Evolutionary conservation across 2,888 invertebrate genomes (phyloP).

Genomic region (Campoletis raptor): DNA sequence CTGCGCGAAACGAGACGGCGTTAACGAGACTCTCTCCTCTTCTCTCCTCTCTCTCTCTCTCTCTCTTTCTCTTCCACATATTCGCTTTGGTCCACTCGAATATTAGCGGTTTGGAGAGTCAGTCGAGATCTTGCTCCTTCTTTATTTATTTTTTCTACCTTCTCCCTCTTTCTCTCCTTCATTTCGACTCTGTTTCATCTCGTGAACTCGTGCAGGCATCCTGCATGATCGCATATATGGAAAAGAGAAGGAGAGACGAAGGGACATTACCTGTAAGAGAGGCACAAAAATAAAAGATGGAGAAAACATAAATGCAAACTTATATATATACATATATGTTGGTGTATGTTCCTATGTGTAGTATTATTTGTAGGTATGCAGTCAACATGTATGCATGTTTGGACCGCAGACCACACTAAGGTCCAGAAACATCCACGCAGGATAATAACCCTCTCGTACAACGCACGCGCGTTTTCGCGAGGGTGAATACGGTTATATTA

Average conservation of each 20-base stretch:
- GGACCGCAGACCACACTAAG: slow-evolving; percentile 83
- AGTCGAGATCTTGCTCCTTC: slow-evolving; percentile 65
- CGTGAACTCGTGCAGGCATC: slow-evolving; percentile 76
- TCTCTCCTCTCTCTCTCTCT: slow-evolving; percentile 19
- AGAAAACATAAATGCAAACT: slow-evolving; percentile 26
- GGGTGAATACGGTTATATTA: slow-evolving; percentile 82
- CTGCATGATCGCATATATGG: slow-evolving; percentile 53
- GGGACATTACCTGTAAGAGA: slow-evolving; percentile 28
- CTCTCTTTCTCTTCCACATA: slow-evolving; percentile 22
- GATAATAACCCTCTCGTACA: slow-evolving; percentile 80
- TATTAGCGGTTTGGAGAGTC: slow-evolving; percentile 70
- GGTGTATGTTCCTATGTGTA: neutral
- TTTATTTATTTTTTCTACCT: slow-evolving; percentile 58
- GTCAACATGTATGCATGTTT: slow-evolving; percentile 67
- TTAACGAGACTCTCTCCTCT: slow-evolving; percentile 77
- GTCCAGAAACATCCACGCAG: slow-evolving; percentile 76
- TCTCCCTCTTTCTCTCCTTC: slow-evolving; percentile 59
- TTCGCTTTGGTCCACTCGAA: slow-evolving; percentile 72
- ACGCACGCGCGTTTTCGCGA: slow-evolving; percentile 70
- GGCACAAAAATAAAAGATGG: slow-evolving; percentile 40
- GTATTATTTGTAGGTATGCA: neutral
- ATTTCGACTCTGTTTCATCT: slow-evolving; percentile 65
- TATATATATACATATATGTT: neutral
- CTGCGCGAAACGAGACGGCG: slow-evolving; percentile 76
- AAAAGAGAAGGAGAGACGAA: slow-evolving; percentile 40